Evolutionary conservation across 2,797 vertebrate species (phyloP).

Genomic region (Selene dorsalis): DNA sequence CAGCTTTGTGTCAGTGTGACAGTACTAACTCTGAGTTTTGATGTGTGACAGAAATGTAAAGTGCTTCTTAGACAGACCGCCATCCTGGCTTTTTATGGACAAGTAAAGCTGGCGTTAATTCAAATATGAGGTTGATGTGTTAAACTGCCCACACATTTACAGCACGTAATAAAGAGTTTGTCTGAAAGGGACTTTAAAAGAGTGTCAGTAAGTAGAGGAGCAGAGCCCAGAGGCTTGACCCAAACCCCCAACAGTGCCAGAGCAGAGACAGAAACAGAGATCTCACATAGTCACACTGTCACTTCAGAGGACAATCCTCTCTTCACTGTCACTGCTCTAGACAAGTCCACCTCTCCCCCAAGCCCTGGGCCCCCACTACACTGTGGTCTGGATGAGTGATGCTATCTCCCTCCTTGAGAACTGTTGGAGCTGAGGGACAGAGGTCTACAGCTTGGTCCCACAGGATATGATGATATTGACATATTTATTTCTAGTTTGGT

Average conservation of each 20-base stretch:
- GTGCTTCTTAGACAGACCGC: background rate
- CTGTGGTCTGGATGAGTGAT: constrained; percentile 47
- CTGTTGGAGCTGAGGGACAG: constrained; percentile 39
- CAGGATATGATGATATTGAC: background rate
- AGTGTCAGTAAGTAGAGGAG: constrained; percentile 43
- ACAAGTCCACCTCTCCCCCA: constrained; percentile 34
- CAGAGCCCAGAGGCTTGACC: constrained; percentile 50
- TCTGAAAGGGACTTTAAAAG: constrained; percentile 12
- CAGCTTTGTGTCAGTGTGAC: too few species aligned
- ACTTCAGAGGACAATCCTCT: constrained; percentile 50
- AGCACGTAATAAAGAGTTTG: constrained; percentile 1
- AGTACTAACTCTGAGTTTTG: background rate
- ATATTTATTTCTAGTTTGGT: background rate
- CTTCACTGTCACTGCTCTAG: constrained; percentile 53
- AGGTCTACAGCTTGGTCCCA: constrained; percentile 13
- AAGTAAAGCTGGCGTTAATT: background rate
- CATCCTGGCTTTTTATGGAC: background rate
- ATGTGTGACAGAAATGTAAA: background rate
- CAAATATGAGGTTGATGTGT: background rate
- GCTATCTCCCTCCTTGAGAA: constrained; percentile 34
- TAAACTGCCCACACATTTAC: constrained; percentile 2
- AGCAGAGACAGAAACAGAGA: constrained; percentile 55
- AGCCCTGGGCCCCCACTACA: constrained; percentile 15
- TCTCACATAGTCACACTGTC: constrained; percentile 54
- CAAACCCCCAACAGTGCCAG: constrained; percentile 51